These are phyloP conservation scores for Avahi laniger DNA, from an alignment of 2,797 vertebrate genomes.

Conservation along the genomic window DNA sequence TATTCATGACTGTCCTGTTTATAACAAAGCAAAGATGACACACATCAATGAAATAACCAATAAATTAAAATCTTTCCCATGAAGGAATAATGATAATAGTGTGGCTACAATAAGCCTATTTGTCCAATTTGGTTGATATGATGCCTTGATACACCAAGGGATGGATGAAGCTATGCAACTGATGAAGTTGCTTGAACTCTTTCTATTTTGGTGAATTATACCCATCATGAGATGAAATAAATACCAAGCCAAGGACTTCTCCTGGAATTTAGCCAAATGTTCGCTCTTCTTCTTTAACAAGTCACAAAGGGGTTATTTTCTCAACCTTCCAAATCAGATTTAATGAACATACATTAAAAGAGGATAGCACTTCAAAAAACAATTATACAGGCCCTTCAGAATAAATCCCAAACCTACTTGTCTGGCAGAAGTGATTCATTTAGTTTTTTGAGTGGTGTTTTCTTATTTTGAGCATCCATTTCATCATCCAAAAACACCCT, in stretches of 20 bases:
- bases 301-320: constrained; percentile 56
- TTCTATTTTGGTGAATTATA: constrained; percentile 67
- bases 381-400: neutral
- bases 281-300: constrained; percentile 49
- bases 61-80: constrained; percentile 60
- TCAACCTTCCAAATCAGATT: constrained; percentile 55
- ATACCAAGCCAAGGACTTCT: neutral
- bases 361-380: constrained; percentile 67
- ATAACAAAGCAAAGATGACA: constrained; percentile 17
- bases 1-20: constrained; percentile 1
- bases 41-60: constrained; percentile 30
- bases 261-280: neutral
- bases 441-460: constrained; percentile 70
- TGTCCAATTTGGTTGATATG: constrained; percentile 62
- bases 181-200: constrained; percentile 66
- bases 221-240: constrained; percentile 57
- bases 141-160: constrained; percentile 56
- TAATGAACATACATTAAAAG: constrained; percentile 59
- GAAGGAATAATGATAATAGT: constrained; percentile 51
- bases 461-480: constrained; percentile 82
- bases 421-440: constrained; percentile 74
- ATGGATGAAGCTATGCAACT: constrained; percentile 57
- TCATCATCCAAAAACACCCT: constrained; percentile 75
- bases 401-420: constrained; percentile 40
- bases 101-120: constrained; percentile 59